phyloP scores from a whole-genome alignment of 2,797 vertebrate species.

The Lagorchestes hirsutus region DNA sequence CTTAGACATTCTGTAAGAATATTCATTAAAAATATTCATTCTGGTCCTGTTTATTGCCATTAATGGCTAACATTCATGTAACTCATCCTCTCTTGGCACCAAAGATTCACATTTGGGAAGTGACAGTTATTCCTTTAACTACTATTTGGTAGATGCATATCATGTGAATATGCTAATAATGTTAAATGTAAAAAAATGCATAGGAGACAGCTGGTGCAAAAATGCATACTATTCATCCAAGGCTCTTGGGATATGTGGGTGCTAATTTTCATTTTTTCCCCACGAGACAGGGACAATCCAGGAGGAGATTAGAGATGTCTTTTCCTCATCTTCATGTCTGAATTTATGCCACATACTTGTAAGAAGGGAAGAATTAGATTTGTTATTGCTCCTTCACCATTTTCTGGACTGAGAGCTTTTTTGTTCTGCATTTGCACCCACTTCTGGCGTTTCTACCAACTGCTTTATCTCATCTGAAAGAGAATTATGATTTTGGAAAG shows the following conservation, averaged over 20 bases:
- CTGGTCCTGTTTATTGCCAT: background rate
- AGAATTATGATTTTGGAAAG: background rate
- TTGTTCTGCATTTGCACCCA: background rate
- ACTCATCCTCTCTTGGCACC: background rate
- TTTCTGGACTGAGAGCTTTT: background rate
- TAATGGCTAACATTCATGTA: background rate
- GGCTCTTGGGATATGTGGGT: background rate
- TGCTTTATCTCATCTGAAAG: background rate
- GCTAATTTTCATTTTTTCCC: background rate
- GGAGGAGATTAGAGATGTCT: background rate
- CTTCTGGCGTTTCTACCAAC: background rate
- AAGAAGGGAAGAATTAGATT: background rate
- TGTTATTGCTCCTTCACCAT: background rate
- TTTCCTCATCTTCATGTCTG: background rate
- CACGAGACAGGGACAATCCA: background rate
- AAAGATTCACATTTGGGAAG: background rate
- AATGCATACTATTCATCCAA: background rate
- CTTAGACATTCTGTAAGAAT: background rate
- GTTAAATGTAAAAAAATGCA: background rate
- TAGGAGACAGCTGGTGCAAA: background rate
- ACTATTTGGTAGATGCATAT: background rate
- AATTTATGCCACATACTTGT: background rate
- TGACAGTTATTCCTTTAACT: background rate
- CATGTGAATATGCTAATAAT: background rate
- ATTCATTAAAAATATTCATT: background rate